phyloP scores from a whole-genome alignment of 2,113 vertebrate genomes.

The Bufo gargarizans region DNA sequence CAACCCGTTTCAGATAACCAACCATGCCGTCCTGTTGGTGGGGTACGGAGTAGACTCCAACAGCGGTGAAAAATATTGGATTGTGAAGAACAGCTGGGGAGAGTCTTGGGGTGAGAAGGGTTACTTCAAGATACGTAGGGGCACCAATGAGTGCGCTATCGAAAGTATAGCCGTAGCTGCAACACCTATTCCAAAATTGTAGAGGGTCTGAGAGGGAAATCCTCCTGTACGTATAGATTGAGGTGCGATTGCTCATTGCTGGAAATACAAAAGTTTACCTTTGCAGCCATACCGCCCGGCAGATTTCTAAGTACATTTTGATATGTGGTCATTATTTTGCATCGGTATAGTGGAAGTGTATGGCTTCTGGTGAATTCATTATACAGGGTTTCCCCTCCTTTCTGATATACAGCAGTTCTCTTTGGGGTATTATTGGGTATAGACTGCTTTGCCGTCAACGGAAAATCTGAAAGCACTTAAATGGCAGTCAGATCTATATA shows the following conservation, averaged over 20 bases:
- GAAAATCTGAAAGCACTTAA: too few relatives aligned
- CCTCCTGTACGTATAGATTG: background rate
- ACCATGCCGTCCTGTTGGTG: conserved; percentile 92
- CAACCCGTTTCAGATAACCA: conserved; percentile 94
- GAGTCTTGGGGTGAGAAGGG: conserved; percentile 84
- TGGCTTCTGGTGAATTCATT: too few relatives aligned
- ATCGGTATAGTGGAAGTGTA: background rate
- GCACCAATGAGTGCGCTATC: conserved; percentile 87
- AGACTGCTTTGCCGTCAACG: too few relatives aligned
- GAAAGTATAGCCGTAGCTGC: conserved; percentile 90
- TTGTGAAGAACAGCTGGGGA: conserved; percentile 98
- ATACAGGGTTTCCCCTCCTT: too few relatives aligned
- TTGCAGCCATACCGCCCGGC: background rate
- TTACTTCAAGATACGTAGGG: conserved; percentile 92
- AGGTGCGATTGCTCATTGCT: background rate
- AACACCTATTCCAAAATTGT: conserved; percentile 82
- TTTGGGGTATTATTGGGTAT: too few relatives aligned
- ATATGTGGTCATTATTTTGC: too few relatives aligned
- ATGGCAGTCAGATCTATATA: background rate
- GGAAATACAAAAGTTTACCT: background rate
- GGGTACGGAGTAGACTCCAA: conserved; percentile 83
- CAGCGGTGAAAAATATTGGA: conserved; percentile 87
- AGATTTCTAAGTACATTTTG: too few relatives aligned
- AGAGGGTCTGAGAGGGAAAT: conserved; percentile 36
- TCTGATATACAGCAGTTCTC: too few relatives aligned